Base-by-base conservation (phyloP, 2,113 vertebrate genomes). In the Megalops atlanticus region DNA sequence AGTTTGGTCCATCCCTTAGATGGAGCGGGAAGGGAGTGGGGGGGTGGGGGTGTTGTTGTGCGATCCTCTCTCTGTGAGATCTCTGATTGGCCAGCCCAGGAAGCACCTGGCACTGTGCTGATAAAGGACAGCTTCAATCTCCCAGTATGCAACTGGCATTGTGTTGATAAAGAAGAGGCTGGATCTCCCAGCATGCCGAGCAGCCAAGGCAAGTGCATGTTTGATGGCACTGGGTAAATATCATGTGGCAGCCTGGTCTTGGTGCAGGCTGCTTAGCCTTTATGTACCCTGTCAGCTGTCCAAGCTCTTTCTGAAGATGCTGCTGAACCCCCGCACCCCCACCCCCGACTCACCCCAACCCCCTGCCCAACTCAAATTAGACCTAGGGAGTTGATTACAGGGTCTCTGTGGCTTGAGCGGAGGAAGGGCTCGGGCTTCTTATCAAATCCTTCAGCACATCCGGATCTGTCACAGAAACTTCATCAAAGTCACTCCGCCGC, bases 121-220 rank as follows among this genome's bases (percentile, higher is more conserved):
- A 94, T 92, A 94, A 93, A 93, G 88, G 87, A 88, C 80, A 84
- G 82, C 86, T 81, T 91, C 89, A 91, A 86, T 84, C 91, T 91
- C 92, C 89, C 90, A 91, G 86, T 88, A 88, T 91, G 91, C 91
- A 92, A 89, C 92, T 94, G 92, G 91, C 87, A 88, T 87, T 91
- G 84, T 93, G 91, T 87, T 93, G 93, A 94, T 94, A 93, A 87
- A 91, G 88, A 84, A 87, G 86, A 80, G 87, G 89, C 89, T 85
- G 76, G 43, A 52, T 83, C 83, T 92, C 91, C 84, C 90, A 88
- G 89, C 83, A 85, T 84, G 92, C 76, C 77, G 40, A 68, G 73
- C 45, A 77, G 82, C 70, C n/a, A 18, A 21, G 33, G 40, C 74
- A 7, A 33, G 81, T 68, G 11, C 54, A 64, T 36, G 18, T 45